Conservation (phyloP, 2,888 invertebrate species). For the Latrodectus elegans region DNA sequence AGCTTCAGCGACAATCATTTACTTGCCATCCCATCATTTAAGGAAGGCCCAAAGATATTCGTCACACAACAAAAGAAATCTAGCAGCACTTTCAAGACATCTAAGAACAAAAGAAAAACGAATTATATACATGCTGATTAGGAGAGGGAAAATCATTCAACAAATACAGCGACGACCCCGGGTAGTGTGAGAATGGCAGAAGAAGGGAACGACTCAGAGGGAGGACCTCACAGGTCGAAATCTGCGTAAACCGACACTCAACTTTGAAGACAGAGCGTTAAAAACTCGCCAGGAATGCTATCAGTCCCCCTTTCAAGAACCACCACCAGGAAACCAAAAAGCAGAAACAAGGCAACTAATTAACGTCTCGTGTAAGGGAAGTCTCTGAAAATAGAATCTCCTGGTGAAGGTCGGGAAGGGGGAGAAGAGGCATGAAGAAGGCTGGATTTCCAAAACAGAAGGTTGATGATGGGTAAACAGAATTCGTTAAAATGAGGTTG, state of each 20-base stretch:
- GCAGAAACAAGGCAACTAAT: constrained; percentile 58
- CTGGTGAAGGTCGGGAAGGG: background rate
- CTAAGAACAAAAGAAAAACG: too few relatives aligned
- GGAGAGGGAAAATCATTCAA: too few relatives aligned
- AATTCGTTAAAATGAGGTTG: too few relatives aligned
- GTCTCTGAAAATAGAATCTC: background rate
- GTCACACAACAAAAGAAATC: too few relatives aligned
- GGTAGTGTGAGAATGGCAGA: background rate
- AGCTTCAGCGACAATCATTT: too few relatives aligned
- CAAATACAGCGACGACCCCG: too few relatives aligned
- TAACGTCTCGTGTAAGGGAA: constrained; percentile 53
- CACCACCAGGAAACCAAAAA: constrained; percentile 11
- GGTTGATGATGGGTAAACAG: too few relatives aligned
- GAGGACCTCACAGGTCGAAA: constrained; percentile 51
- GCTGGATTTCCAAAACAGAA: too few relatives aligned
- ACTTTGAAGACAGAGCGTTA: constrained; percentile 37
- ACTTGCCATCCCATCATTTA: too few relatives aligned
- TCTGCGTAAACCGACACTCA: constrained; percentile 18
- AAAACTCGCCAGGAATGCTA: constrained; percentile 53
- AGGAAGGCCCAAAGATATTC: too few relatives aligned
- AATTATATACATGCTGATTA: too few relatives aligned
- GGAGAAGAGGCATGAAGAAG: background rate
- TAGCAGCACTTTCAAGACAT: too few relatives aligned
- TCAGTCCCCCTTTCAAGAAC: constrained; percentile 1
- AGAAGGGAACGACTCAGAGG: background rate